Evolutionary conservation across 1,140 invertebrate genomes (phyloP), one percentile per base, ranked within the genome.

Genomic region (Drosophila willistoni): DNA sequence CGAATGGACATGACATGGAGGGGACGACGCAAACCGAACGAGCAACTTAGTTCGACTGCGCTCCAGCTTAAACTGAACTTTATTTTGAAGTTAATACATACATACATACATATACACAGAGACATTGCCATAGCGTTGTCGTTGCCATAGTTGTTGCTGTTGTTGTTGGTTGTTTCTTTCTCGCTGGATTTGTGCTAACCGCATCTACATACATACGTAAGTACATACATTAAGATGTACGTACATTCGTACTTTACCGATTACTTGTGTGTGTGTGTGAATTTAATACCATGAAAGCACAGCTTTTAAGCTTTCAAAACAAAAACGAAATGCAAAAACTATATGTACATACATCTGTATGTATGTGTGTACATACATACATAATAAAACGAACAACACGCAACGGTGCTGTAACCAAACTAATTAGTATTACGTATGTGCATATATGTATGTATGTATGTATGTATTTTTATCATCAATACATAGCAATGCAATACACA

Each of bases 21-120:
- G 71, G 60, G 34, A 36, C 34, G 34, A 70, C 82, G 83, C 36
- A 51, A 29, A 87, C 84, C 83, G 79, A 87, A 87, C 84, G 76
- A 89, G 71, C 84, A 83, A 86, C 59, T 83, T 79, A 86, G 78
- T 78, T 83, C 79, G 79, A 86, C 83, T 86, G 83, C 79, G 83
- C 83, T 82, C 79, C 79, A 87, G 83, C 83, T 86, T 87, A 86
- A 87, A 86, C 82, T 86, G 83, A 86, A 87, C 79, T 79, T 82
- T 86, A 82, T 86, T 86, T 86, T 25, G 83, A 87, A 86, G 83
- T 86, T 86, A 87, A 86, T 81, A 86, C 82, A 71, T 66, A 71
- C 36, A 60, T 60, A 68, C 82, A 71, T 66, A 71, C 36, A 60
- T 60, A 68, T 29, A 60, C 36, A 54, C 47, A 54, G 41, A 56